Base-by-base conservation (phyloP, 2,797 vertebrate species). In the Hydrocynus forskahlii region DNA sequence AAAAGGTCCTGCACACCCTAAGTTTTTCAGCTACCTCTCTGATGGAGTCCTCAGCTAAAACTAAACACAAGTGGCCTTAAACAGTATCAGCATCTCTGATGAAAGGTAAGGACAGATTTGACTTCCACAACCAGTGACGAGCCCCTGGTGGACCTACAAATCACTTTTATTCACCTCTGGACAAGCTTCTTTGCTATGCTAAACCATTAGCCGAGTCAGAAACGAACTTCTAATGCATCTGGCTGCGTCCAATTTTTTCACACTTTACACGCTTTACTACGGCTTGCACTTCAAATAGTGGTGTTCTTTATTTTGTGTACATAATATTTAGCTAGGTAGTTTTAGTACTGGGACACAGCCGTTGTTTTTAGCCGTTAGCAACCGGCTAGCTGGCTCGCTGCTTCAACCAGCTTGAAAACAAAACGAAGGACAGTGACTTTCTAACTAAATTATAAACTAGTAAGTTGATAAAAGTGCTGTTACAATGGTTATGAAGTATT, bases 1-100 rank as follows among this genome's bases (percentile, higher is more conserved):
- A 92, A 89, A 93, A 91, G n/a, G 92, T 90, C 90, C 87, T 83
- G 79, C 78, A 77, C 76, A 84, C 81, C 92, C 60, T 81, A 89
- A 92, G 87, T 91, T 94, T 85, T 52, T 19, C 74, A 64, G 66
- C 68, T 60, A 25, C 83, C 62, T 76, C 64, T 85, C 87, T 87
- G 82, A 91, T 90, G 92, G 86, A 88, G 73, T 77, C 71, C 60
- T 52, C 45, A 52, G 86, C 76, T 87, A 85, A 87, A 91, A 85
- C 75, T 89, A 84, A 90, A 79, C 85, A 80, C 81, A 89, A 85
- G 88, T 81, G 83, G 80, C 52, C 63, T 69, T 78, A 86, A 73
- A 70, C 10, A 68, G 79, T 70, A 43, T 68, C 62, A 54, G 29
- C 38, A 5, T 35, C 45, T 17, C 66, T 57, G 48, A 84, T 64